Evolutionary conservation across 2,113 vertebrate species (phyloP).

Genomic region (Corythornis cristatus): DNA sequence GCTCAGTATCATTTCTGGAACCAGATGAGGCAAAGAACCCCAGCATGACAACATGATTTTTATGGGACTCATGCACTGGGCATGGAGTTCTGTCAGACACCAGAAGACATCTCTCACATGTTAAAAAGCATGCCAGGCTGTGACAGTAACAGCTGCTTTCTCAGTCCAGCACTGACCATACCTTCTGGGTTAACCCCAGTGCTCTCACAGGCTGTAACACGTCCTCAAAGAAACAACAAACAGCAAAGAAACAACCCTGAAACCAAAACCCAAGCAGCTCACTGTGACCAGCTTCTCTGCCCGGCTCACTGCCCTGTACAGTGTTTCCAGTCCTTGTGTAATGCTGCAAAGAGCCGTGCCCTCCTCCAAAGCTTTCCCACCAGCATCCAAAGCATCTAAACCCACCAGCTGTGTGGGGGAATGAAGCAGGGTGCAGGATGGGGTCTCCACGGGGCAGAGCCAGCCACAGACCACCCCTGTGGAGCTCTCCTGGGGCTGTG

Average conservation of each 20-base stretch:
- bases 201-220: neutral
- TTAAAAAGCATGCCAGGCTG: neutral
- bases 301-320: too few relatives aligned
- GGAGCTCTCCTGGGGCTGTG: neutral
- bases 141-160: neutral
- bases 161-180: neutral
- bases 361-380: neutral
- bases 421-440: neutral
- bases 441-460: neutral
- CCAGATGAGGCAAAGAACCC: neutral
- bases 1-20: neutral
- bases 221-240: neutral
- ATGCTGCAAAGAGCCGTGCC: accelerated
- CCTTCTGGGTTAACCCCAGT: neutral
- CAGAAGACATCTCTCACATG: neutral
- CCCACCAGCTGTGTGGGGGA: neutral
- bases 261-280: neutral
- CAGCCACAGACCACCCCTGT: accelerated
- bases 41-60: neutral
- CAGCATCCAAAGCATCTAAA: neutral
- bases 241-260: neutral
- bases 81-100: neutral
- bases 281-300: neutral
- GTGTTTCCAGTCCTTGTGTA: neutral
- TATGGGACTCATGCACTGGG: neutral